phyloP scores from a whole-genome alignment of 2,113 vertebrate species.

The Pseudorasbora parva region DNA sequence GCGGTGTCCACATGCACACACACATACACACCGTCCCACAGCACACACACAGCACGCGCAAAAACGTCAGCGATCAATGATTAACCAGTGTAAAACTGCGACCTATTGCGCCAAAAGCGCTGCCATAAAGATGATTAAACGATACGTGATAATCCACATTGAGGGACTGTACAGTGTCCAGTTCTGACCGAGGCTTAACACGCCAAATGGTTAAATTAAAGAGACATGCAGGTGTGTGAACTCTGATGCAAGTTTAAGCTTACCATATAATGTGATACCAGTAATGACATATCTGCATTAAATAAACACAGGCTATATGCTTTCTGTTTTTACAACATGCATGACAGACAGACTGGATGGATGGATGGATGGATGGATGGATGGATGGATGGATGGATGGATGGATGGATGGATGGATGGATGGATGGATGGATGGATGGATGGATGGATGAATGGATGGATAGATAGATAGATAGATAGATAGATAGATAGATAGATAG shows the following conservation, averaged over 20 bases:
- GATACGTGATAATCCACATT: neutral
- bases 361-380: neutral
- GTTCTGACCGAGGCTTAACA: neutral
- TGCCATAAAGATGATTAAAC: neutral
- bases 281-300: neutral
- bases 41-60: neutral
- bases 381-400: neutral
- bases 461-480: neutral
- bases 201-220: constrained; percentile 36
- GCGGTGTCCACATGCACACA: neutral
- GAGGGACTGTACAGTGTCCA: neutral
- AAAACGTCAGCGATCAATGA: constrained; percentile 32
- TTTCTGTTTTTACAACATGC: neutral
- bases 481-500: too few relatives aligned
- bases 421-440: too few relatives aligned
- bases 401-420: too few relatives aligned
- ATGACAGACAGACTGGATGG: neutral
- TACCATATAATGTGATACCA: neutral
- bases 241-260: neutral
- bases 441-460: too few relatives aligned
- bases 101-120: neutral
- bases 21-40: neutral
- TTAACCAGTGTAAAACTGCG: neutral
- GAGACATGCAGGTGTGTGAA: neutral
- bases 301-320: too few relatives aligned